Base-by-base conservation (phyloP, 2,113 vertebrate genomes). In the Platichthys flesus region DNA sequence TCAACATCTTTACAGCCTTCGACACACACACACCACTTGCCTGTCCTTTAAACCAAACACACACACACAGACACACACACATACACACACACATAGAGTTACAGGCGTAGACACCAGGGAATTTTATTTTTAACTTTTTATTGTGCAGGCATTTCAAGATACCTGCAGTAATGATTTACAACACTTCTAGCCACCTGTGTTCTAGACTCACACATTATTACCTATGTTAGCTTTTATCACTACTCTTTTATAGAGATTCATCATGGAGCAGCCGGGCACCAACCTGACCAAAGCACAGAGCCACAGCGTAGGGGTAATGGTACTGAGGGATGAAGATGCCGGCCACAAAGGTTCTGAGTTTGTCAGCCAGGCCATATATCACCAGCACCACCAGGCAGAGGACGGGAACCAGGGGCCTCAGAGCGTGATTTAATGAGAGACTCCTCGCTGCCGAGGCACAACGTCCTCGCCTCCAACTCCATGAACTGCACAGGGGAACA, bases 271-370 rank as follows among this genome's bases (percentile, higher is more conserved):
- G 74, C 12, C 9, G 40, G 40, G 5, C 16, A 84, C 89, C 42
- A 49, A 95, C 95, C 94, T 95, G 91, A 13, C 76, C 84, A 12
- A 95, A 92, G 68, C 88, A 90, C 60, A 95, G 86, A 23, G 91
- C 90, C 28, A 90, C 90, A 12, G 78, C 80, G 31, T 91, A 94
- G 0, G 90, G 90, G 79, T 90, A 95, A 82, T 89, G 93, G 72
- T 95, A 95, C 89, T 95, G 94, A 7, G 93, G 89, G 72, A 95
- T 87, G 78, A 95, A 94, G 81, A 95, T 63, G 24, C 77, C 42
- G 0, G 75, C 79, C 47, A 95, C 89, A 82, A 95, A 94, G 77
- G 85, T 85, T 26, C 84, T 73, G 18, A 94, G 93, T 26, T 69
- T 85, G 74, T 93, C 91, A 5, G 79, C 88, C 37, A 91, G 81